A percentile compares a stretch with the other conserved stretches of the same genome.
Evolutionary conservation across 2,797 vertebrate genomes (phyloP).

Genomic region (Melanotaenia trifasciata): DNA sequence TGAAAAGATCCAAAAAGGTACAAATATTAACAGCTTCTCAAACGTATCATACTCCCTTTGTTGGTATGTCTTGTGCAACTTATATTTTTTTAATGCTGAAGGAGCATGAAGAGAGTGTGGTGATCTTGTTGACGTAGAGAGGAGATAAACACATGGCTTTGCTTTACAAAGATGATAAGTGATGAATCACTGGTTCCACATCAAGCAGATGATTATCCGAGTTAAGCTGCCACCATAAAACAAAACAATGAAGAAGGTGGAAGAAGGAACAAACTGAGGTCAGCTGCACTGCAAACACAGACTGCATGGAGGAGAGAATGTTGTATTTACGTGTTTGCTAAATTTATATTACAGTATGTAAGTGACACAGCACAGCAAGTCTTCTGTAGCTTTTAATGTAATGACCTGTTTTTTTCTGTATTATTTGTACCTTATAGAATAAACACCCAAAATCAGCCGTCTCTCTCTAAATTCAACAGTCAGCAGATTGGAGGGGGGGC

Average conservation of each 20-base stretch:
- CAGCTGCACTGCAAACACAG: constrained; percentile 23
- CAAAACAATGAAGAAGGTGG: constrained; percentile 48
- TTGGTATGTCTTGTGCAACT: not conserved
- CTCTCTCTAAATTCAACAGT: constrained; percentile 68
- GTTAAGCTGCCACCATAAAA: constrained; percentile 65
- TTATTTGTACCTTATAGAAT: constrained; percentile 51
- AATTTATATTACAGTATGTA: not conserved
- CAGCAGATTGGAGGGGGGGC: constrained; percentile 71
- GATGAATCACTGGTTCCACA: constrained; percentile 62
- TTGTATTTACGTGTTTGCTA: not conserved
- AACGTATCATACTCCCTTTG: not conserved
- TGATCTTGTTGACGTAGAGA: constrained; percentile 30
- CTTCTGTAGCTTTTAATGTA: too few species aligned
- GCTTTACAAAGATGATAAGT: constrained; percentile 43
- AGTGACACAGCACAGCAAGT: not conserved
- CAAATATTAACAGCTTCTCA: not conserved
- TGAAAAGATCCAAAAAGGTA: not conserved
- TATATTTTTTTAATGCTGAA: constrained; percentile 9
- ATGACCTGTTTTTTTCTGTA: not conserved
- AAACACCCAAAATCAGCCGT: constrained; percentile 66
- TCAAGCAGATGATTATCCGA: constrained; percentile 67
- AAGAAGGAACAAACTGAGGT: constrained; percentile 57
- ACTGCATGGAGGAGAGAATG: not conserved
- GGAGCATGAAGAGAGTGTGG: not conserved
- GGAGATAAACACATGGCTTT: constrained; percentile 47